Conservation (phyloP, 2,113 vertebrate genomes). For the Hemiscyllium ocellatum region DNA sequence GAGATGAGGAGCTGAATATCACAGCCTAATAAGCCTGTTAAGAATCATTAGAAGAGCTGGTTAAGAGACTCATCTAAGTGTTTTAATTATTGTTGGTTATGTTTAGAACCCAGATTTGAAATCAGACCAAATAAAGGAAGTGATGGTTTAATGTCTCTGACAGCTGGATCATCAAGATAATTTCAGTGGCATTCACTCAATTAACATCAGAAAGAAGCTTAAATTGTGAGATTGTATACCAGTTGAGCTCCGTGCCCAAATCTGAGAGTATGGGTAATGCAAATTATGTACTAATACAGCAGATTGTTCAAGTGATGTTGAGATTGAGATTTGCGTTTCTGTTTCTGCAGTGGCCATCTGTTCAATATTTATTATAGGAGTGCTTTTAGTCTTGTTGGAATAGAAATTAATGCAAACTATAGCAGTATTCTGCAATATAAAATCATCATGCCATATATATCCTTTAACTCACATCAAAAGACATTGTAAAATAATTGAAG, state of each 20-base stretch:
- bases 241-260: not conserved
- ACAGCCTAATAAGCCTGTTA: not conserved
- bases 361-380: not conserved
- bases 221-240: not conserved
- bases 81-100: not conserved
- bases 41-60: not conserved
- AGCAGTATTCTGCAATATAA: not conserved
- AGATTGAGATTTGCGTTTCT: slow-evolving; percentile 4
- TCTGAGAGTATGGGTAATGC: not conserved
- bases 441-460: slow-evolving; percentile 24
- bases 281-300: not conserved
- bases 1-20: not conserved
- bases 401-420: slow-evolving; percentile 22
- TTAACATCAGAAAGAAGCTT: not conserved
- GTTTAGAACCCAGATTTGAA: not conserved
- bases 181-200: not conserved
- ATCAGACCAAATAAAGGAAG: not conserved
- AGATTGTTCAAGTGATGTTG: slow-evolving; percentile 13
- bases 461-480: slow-evolving; percentile 13
- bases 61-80: not conserved
- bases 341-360: not conserved
- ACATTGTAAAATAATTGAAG: slow-evolving; percentile 11
- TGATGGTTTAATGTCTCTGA: not conserved
- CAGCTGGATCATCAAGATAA: not conserved
- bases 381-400: slow-evolving; percentile 3